These are phyloP conservation scores for Hycleus cichorii DNA, from an alignment of 1,140 invertebrate species.

Conservation along the genomic window DNA sequence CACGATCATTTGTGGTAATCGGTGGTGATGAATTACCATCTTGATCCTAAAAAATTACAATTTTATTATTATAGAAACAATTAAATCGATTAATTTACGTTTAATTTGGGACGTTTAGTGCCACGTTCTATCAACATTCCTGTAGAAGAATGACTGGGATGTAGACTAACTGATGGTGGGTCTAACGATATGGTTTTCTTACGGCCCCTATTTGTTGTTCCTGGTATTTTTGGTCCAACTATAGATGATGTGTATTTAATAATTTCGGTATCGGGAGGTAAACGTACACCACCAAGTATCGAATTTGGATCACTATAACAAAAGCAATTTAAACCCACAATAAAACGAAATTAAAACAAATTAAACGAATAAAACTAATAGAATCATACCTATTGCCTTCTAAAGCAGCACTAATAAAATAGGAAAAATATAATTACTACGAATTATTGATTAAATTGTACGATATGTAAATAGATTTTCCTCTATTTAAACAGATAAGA, in stretches of 20 bases:
- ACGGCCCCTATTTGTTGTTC: slow-evolving; percentile 70
- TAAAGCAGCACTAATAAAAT: slow-evolving; percentile 48
- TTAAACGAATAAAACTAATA: not conserved
- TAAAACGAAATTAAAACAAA: not conserved
- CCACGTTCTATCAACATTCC: slow-evolving; percentile 44
- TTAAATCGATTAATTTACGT: slow-evolving; percentile 19
- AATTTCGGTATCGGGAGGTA: slow-evolving; percentile 83
- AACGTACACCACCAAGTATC: slow-evolving; percentile 67
- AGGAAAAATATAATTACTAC: not conserved
- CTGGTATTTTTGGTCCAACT: slow-evolving; percentile 72
- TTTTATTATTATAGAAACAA: not conserved
- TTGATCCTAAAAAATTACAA: slow-evolving; percentile 19
- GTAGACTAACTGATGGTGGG: slow-evolving; percentile 67
- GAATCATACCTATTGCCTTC: slow-evolving; percentile 51
- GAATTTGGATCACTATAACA: slow-evolving; percentile 63
- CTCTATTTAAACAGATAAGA: slow-evolving; percentile 12
- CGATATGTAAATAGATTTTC: slow-evolving; percentile 5
- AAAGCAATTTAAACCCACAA: not conserved
- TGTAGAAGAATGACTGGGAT: slow-evolving; percentile 36
- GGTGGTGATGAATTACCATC: slow-evolving; percentile 22
- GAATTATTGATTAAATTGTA: not conserved
- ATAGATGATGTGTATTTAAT: slow-evolving; percentile 82
- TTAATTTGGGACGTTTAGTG: slow-evolving; percentile 45
- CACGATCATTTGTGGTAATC: slow-evolving; percentile 47
- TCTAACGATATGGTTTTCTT: slow-evolving; percentile 82